phyloP scores from a whole-genome alignment of 2,113 vertebrate species.

The Ptyas mucosa region DNA sequence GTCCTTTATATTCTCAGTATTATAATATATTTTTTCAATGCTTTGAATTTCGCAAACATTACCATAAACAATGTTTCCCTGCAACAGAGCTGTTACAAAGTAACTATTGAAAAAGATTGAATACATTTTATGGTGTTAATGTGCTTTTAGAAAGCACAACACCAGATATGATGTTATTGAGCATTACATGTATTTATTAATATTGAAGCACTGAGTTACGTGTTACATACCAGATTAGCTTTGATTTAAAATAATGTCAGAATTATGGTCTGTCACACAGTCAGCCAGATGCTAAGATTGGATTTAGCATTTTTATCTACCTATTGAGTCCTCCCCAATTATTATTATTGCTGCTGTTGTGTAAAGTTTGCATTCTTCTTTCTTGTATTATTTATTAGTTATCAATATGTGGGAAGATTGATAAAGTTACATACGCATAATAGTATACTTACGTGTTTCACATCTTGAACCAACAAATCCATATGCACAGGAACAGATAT shows the following conservation, averaged over 20 bases:
- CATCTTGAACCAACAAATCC: slow-evolving; percentile 86
- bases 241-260: slow-evolving; percentile 16
- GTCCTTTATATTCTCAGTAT: slow-evolving; percentile 24
- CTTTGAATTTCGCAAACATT: slow-evolving; percentile 43
- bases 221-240: slow-evolving; percentile 27
- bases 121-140: slow-evolving; percentile 59
- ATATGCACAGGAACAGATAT: slow-evolving; percentile 84
- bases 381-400: slow-evolving; percentile 35
- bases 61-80: slow-evolving; percentile 45
- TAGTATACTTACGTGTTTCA: slow-evolving; percentile 70
- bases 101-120: slow-evolving; percentile 44
- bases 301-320: not conserved
- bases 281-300: not conserved
- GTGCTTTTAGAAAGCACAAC: slow-evolving; percentile 21
- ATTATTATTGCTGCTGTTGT: not conserved
- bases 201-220: slow-evolving; percentile 29
- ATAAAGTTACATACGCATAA: not conserved
- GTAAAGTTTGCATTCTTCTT: not conserved
- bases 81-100: slow-evolving; percentile 31
- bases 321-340: not conserved
- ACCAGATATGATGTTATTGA: slow-evolving; percentile 30
- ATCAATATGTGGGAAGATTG: not conserved
- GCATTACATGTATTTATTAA: not conserved
- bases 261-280: not conserved
- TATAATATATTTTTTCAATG: slow-evolving; percentile 22